Evolutionary conservation across 2,113 vertebrate species (phyloP), one percentile per base, ranked within the genome.

Genomic region (Seriola dumerili): DNA sequence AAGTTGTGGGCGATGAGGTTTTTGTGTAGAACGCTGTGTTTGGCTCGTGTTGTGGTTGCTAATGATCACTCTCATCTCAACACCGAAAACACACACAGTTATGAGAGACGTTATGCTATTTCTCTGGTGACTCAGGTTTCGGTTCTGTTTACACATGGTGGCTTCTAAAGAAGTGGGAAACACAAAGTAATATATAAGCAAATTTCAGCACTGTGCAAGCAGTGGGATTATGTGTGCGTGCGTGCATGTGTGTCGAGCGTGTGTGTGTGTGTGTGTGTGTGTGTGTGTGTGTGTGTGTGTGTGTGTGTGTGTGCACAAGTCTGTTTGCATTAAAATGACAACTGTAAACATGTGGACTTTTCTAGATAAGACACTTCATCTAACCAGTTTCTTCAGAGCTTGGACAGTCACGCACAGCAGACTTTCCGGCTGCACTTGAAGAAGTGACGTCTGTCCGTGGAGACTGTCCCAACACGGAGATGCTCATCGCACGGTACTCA

Each of bases 381-480:
- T 67, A 79, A 73, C 80, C 76, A 52, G 70, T 58, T 83, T 76
- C 36, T 23, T 8, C 8, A 25, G 46, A 81, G 50, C 62, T 32
- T 1, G 12, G 36, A 83, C 54, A 63, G 64, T 75, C 61, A 81
- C 38, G 50, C 72, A 66, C 64, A 50, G 23, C 80, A 80, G 87
- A 86, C 72, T 88, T 88, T 83, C 81, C 69, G 72, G 52, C 58
- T 19, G 55, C 73, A 48, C 72, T 38, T 4, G 25, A 29, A 72
- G 72, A 46, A 59, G 36, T 86, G 75, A 80, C 78, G 48, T 92
- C 74, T 55, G 66, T 86, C 85, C 84, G 17, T 58, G 23, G 80
- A 66, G 78, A 61, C 23, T 58, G 8, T 25, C 11, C 67, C 55
- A 70, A 68, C 83, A 73, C 25, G n/a, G 19, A 61, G 16, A 73